phyloP scores from a whole-genome alignment of 2,113 vertebrate species.

The Seriola rivoliana region DNA sequence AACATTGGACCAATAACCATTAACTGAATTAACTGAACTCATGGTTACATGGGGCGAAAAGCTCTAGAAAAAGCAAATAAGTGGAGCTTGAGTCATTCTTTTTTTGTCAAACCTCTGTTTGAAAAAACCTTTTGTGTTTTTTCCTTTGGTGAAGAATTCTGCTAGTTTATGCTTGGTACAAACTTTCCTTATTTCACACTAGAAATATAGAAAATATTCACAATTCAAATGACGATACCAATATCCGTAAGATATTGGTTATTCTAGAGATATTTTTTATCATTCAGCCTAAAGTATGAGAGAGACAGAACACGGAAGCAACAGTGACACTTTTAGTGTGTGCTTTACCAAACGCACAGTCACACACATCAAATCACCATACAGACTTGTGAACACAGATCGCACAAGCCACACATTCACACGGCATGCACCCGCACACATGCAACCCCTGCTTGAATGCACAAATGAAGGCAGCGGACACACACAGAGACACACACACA shows the following conservation, averaged over 20 bases:
- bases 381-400: conserved; percentile 38
- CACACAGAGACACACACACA: not conserved
- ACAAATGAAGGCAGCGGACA: conserved; percentile 39
- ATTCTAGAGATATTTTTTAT: not conserved
- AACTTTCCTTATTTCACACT: too few species aligned
- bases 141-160: not conserved
- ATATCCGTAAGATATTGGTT: not conserved
- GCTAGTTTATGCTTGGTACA: not conserved
- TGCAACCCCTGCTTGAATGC: conserved; percentile 32
- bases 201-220: not conserved
- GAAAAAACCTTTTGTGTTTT: not conserved
- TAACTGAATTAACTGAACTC: not conserved
- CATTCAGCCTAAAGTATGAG: not conserved
- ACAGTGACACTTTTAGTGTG: conserved; percentile 28
- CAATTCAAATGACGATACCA: not conserved
- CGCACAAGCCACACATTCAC: conserved; percentile 44
- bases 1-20: not conserved
- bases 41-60: not conserved
- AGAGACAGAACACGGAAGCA: conserved; percentile 1
- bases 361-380: conserved; percentile 43
- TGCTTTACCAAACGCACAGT: not conserved
- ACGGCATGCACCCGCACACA: conserved; percentile 22
- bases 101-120: not conserved
- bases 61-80: not conserved
- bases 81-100: not conserved